phyloP scores from a whole-genome alignment of 2,113 vertebrate species.

The Raja brachyura region DNA sequence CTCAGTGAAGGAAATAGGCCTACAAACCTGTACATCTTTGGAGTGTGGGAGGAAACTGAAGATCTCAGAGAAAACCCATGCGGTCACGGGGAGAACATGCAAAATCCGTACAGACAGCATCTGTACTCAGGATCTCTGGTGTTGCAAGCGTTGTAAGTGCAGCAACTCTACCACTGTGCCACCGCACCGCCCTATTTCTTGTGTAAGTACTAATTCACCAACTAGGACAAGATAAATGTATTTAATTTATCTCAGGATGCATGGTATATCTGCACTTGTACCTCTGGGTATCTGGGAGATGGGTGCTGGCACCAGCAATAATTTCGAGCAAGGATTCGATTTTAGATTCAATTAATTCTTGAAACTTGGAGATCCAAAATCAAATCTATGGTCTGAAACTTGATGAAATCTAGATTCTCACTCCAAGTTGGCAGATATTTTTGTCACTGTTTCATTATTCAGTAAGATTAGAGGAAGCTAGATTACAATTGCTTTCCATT shows the following conservation, averaged over 20 bases:
- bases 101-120: too few relatives aligned
- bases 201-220: not conserved
- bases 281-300: not conserved
- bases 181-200: too few relatives aligned
- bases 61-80: too few relatives aligned
- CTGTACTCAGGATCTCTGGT: too few relatives aligned
- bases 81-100: too few relatives aligned
- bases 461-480: not conserved
- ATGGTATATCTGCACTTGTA: not conserved
- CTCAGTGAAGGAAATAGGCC: too few relatives aligned
- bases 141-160: too few relatives aligned
- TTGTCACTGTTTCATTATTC: not conserved
- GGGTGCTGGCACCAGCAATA: not conserved
- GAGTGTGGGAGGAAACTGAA: too few relatives aligned
- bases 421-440: not conserved
- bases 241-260: not conserved
- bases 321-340: slow-evolving; percentile 4
- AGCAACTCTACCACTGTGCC: too few relatives aligned
- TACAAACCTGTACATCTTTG: too few relatives aligned
- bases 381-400: not conserved
- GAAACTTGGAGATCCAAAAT: not conserved
- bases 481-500: not conserved
- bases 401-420: not conserved
- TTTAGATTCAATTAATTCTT: not conserved
- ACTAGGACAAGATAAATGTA: not conserved